A percentile compares a stretch with the other conserved stretches of the same genome.
Conservation (phyloP, 2,113 vertebrate genomes). For the Dasyornis broadbenti region DNA sequence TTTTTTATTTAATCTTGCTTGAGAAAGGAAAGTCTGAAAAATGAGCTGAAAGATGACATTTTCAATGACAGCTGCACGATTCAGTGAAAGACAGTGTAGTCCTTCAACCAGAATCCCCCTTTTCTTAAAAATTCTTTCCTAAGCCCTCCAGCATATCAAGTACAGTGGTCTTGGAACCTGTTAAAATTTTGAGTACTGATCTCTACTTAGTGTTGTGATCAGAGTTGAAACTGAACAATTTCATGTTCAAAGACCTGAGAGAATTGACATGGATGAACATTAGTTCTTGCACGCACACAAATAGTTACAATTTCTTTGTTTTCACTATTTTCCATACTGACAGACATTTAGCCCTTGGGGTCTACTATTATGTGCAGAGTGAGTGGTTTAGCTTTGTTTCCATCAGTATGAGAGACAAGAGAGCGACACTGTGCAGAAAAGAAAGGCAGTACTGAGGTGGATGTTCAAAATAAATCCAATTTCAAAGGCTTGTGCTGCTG, state of each 20-base stretch:
- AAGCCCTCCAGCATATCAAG: background rate
- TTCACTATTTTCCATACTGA: slow-evolving; percentile 55
- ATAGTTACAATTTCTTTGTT: slow-evolving; percentile 58
- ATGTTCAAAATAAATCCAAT: slow-evolving; percentile 57
- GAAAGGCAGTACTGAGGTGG: slow-evolving; percentile 6
- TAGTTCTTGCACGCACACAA: background rate
- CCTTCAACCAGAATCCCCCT: background rate
- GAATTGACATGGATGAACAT: slow-evolving; percentile 29
- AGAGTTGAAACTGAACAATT: background rate
- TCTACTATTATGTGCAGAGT: slow-evolving; percentile 51
- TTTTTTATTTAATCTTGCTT: background rate
- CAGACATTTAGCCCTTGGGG: slow-evolving; percentile 63
- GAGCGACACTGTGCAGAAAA: slow-evolving; percentile 36
- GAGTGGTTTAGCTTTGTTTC: slow-evolving; percentile 59
- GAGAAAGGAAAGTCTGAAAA: background rate
- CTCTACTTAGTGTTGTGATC: background rate
- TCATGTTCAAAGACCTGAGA: slow-evolving; percentile 45
- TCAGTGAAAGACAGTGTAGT: background rate
- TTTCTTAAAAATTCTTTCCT: background rate
- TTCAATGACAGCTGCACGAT: background rate
- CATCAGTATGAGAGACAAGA: slow-evolving; percentile 58
- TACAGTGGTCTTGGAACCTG: background rate
- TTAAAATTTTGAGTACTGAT: background rate
- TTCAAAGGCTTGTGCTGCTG: slow-evolving; percentile 54
- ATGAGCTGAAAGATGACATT: background rate